Evolutionary conservation across 2,888 invertebrate genomes (phyloP), one percentile per base, ranked within the genome.

Genomic region (Theretra japonica): DNA sequence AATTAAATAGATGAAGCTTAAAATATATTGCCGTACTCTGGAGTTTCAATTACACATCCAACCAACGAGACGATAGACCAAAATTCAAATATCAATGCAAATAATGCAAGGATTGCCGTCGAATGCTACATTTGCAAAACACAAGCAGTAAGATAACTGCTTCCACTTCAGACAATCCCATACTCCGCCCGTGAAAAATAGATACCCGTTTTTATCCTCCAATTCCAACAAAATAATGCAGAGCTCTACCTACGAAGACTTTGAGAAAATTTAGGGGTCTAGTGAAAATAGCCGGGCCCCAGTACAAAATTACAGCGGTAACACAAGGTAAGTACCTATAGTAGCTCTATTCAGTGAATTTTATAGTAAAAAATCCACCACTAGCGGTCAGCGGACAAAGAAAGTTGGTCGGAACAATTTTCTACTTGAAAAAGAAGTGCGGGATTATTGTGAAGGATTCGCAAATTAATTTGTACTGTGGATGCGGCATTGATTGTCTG

Each of bases 371-470:
- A 90, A 91, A 89, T 86, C 86, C 87, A 80, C 72, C 74, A 81
- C 80, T 76, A 90, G 84, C 88, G 92, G 92, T 91, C 92, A 92
- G 81, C 84, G 86, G 83, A 92, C 92, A 91, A 92, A 92, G 92
- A 90, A 87, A 90, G 88, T 90, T 88, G 85, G 85, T 84, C 83
- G 85, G 90, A 87, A 87, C 91, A 92, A 92, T 92, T 93, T 92
- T 90, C 85, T 88, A 91, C 93, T 93, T 90, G 84, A 91, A 84
- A 80, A 86, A 85, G 84, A 86, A 91, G 88, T 86, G 83, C 82
- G 74, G 17, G 85, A 65, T 65, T 86, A 88, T 89, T 86, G 85
- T 76, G 21, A 19, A 19, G 74, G 77, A 75, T 71, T 73, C 68
- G 1, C 7, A 75, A 76, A 71, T 28, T 28, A 15, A 65, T 62